phyloP scores from a whole-genome alignment of 92 coral and sea anemone species.

The Virgularia gustaviana region DNA sequence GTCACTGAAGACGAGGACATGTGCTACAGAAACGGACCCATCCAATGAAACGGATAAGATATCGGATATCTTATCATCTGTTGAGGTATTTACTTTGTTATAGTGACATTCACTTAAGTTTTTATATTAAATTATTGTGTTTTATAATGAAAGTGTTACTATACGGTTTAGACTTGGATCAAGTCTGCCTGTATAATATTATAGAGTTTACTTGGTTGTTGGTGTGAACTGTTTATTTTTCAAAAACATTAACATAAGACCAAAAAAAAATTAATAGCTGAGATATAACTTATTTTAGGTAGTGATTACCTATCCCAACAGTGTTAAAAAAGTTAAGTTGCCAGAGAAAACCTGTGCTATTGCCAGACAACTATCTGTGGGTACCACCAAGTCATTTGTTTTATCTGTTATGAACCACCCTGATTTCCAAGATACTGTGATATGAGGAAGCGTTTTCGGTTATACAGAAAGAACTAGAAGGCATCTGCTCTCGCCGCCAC shows the following conservation, averaged over 20 bases:
- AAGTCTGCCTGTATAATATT: no score
- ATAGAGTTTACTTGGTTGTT: no score
- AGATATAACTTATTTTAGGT: constrained; percentile 13
- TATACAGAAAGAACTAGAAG: constrained; percentile 11
- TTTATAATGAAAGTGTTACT: no score
- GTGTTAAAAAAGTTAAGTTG: constrained; percentile 1
- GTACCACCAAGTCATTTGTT: constrained; percentile 23
- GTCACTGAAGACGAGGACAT: no score
- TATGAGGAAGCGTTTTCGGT: constrained; percentile 10
- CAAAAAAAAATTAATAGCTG: neutral
- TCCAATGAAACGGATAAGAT: no score
- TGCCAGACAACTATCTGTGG: constrained; percentile 34
- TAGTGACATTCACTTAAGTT: no score
- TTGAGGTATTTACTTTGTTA: no score
- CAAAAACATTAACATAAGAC: neutral
- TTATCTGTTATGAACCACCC: constrained; percentile 6
- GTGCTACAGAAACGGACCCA: no score
- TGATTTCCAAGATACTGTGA: constrained; percentile 9
- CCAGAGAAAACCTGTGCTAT: constrained; percentile 15
- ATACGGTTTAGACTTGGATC: no score
- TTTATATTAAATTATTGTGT: no score
- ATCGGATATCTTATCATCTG: no score
- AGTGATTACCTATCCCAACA: constrained; percentile 20
- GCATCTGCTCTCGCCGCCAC: constrained; percentile 7
- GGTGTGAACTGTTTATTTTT: no score